These are phyloP conservation scores for Poecilia gillii DNA, from an alignment of 2,797 vertebrate genomes.

Conservation along the genomic window DNA sequence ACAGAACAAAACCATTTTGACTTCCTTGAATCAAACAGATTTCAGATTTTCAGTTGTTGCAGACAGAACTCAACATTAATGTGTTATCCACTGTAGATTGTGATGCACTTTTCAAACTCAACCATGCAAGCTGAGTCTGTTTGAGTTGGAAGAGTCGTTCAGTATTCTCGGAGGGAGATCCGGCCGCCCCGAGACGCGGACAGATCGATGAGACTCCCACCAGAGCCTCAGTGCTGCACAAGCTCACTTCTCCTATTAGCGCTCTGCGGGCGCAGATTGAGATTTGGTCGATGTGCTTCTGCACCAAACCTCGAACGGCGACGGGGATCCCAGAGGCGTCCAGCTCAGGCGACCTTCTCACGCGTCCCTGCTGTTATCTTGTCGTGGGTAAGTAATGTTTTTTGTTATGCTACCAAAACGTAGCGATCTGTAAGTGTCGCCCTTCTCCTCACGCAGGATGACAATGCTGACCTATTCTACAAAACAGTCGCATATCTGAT, in stretches of 20 bases:
- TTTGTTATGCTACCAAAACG: neutral
- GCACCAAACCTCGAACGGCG: slow-evolving; percentile 11
- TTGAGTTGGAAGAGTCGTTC: slow-evolving; percentile 9
- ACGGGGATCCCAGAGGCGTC: slow-evolving; percentile 33
- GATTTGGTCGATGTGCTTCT: slow-evolving; percentile 19
- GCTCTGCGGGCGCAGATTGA: slow-evolving; percentile 24
- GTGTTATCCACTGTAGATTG: slow-evolving; percentile 1
- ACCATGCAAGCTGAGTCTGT: slow-evolving; percentile 10
- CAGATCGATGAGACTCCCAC: slow-evolving; percentile 47
- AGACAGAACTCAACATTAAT: neutral
- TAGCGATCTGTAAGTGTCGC: neutral
- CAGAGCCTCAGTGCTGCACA: slow-evolving; percentile 22
- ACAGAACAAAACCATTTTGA: neutral
- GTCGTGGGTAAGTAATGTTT: neutral
- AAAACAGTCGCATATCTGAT: slow-evolving; percentile 3
- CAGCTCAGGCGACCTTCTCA: slow-evolving; percentile 12
- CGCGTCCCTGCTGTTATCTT: slow-evolving; percentile 1
- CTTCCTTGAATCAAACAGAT: neutral
- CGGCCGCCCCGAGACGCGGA: slow-evolving; percentile 29
- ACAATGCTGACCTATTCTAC: neutral
- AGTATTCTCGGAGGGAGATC: slow-evolving; percentile 9
- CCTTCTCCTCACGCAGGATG: neutral
- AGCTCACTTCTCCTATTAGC: slow-evolving; percentile 37
- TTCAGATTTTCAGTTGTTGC: neutral
- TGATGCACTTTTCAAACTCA: neutral